These are phyloP conservation scores for Platyura marginata DNA, from an alignment of 1,140 invertebrate genomes.

Conservation along the genomic window DNA sequence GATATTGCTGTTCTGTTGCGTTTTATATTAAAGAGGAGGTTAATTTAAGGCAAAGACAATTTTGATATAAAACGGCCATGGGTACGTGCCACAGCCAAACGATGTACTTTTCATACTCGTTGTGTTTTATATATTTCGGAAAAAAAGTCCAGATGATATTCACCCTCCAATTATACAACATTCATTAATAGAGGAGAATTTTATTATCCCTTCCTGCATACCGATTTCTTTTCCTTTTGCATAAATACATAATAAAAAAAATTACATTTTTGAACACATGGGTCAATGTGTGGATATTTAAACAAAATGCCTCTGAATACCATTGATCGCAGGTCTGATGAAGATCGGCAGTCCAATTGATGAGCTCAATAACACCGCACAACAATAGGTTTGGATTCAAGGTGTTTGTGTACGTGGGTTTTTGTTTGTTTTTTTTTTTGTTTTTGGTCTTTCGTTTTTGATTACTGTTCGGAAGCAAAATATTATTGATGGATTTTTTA, in stretches of 20 bases:
- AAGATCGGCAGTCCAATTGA: neutral
- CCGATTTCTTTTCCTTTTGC: neutral
- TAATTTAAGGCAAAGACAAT: no score
- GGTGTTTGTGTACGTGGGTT: neutral
- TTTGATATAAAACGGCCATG: no score
- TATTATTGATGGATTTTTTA: neutral
- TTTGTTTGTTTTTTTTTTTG: no score
- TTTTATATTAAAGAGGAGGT: neutral
- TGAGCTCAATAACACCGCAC: neutral
- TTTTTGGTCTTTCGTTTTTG: no score
- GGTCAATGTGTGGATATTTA: neutral
- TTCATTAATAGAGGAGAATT: neutral
- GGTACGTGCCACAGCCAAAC: no score
- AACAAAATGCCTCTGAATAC: neutral
- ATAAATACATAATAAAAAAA: neutral
- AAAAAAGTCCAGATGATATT: neutral
- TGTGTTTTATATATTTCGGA: neutral
- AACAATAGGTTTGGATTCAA: neutral
- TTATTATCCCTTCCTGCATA: neutral
- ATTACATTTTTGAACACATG: neutral
- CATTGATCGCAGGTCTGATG: neutral
- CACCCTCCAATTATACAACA: neutral
- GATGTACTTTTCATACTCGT: no score
- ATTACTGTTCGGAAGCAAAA: neutral
- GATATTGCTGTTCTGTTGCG: neutral